phyloP scores from a whole-genome alignment of 1,140 invertebrate species.

The Littorina saxatilis region DNA sequence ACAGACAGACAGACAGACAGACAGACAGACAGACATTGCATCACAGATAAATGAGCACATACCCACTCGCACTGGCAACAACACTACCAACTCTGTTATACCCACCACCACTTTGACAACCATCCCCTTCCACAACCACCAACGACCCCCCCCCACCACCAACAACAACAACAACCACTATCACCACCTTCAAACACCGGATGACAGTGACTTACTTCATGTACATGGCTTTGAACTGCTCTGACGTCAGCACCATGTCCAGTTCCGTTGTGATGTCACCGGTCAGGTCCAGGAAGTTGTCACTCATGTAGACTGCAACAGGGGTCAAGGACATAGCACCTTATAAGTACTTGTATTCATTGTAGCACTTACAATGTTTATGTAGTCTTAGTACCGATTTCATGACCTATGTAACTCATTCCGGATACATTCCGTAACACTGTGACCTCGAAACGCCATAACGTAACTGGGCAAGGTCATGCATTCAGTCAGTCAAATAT shows the following conservation, averaged over 20 bases:
- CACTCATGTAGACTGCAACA: conserved; percentile 34
- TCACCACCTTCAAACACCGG: no score
- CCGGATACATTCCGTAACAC: no score
- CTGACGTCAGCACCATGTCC: conserved; percentile 63
- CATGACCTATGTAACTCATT: no score
- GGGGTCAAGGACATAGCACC: no score
- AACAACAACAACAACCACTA: no score
- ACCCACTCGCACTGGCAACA: neutral
- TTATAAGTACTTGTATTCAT: no score
- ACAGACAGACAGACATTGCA: neutral
- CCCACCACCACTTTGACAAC: neutral
- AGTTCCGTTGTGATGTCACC: conserved; percentile 62
- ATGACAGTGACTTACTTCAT: conserved; percentile 16
- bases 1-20: no score
- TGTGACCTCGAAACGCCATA: no score
- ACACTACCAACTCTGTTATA: neutral
- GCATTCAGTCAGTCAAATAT: no score
- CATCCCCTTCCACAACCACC: neutral
- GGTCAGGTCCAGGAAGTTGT: conserved; percentile 43
- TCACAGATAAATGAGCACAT: neutral
- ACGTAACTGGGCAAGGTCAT: no score
- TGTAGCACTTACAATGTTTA: no score
- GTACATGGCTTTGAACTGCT: conserved; percentile 63
- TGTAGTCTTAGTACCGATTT: no score
- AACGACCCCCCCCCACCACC: neutral